Base-by-base conservation (phyloP, 2,113 vertebrate genomes). In the Eublepharis macularius region DNA sequence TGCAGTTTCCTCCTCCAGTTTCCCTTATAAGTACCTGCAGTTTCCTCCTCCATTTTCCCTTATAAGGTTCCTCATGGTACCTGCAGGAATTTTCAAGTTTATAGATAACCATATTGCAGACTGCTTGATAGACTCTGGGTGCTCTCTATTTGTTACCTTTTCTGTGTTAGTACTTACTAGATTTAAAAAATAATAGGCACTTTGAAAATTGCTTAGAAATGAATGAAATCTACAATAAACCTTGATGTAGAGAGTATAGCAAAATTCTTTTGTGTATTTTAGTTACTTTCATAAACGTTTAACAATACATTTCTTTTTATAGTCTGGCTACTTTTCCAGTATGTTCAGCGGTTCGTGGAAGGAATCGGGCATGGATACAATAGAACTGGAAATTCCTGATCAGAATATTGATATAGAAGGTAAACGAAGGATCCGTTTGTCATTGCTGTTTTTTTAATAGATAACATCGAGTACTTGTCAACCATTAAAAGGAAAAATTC, bases 281-380 rank as follows among this genome's bases (percentile, higher is more conserved):
- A 76, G 69, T 81, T 89, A 70, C 68, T 79, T 84, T 60, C 36
- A 19, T 0, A 39, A 4, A 3, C 68, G 13, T 79, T 81, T 26
- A 14, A 75, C 49, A n/a, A 57, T 21, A 14, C 1, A 24, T 66
- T 81, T 16, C 11, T 60, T 90, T 47, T 13, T 94, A 1, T 83
- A 99, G 99, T 99, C 98, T 7, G 98, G 98, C 32, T 99, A 99
- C 95, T 99, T 99, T 93, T 99, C 98, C 94, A 99, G 98, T 93
- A 99, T 99, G 99, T 99, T 99, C 96, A 99, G 98, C 69, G 99
- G 99, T 49, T 99, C 98, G 75, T 99, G 99, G 99, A 99, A 97
- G 90, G 99, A 99, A 93, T 99, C 99, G 34, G 98, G 93, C 92
- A 99, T 99, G 98, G 97, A 97, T 88, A 95, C 96, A 90, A 99